Evolutionary conservation across 2,797 vertebrate genomes (phyloP).

Genomic region (Trichosurus vulpecula): DNA sequence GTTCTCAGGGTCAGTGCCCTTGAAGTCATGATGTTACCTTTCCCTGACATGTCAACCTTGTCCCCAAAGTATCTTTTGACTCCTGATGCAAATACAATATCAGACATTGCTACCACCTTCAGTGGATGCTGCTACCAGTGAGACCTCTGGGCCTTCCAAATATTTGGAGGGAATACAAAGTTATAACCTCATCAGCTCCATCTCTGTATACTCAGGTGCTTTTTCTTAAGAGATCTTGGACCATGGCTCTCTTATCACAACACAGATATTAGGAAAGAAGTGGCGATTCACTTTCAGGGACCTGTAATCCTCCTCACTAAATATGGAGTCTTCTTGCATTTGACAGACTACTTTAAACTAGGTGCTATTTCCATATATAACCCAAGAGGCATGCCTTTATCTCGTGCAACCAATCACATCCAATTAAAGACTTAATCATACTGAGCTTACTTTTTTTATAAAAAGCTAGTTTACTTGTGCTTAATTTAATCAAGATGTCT

Average conservation of each 20-base stretch:
- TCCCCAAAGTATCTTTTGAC: not conserved
- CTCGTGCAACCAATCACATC: not conserved
- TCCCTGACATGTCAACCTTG: not conserved
- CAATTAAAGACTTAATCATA: not conserved
- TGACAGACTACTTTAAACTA: not conserved
- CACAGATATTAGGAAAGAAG: not conserved
- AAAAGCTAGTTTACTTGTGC: not conserved
- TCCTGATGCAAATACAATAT: not conserved
- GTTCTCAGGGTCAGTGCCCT: not conserved
- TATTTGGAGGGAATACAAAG: not conserved
- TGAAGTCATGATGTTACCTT: not conserved
- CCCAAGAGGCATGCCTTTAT: not conserved
- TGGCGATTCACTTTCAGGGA: not conserved
- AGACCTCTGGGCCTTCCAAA: not conserved
- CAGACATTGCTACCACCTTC: not conserved
- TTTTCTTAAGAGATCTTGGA: not conserved
- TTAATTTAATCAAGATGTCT: not conserved
- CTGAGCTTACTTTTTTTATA: not conserved
- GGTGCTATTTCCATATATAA: not conserved
- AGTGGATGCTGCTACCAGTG: not conserved
- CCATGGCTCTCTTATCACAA: not conserved
- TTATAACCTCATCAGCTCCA: not conserved
- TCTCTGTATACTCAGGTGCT: not conserved
- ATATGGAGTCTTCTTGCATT: not conserved
- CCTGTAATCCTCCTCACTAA: not conserved